Base-by-base conservation (phyloP, 1,140 invertebrate species). In the Tetramorium simillimum region DNA sequence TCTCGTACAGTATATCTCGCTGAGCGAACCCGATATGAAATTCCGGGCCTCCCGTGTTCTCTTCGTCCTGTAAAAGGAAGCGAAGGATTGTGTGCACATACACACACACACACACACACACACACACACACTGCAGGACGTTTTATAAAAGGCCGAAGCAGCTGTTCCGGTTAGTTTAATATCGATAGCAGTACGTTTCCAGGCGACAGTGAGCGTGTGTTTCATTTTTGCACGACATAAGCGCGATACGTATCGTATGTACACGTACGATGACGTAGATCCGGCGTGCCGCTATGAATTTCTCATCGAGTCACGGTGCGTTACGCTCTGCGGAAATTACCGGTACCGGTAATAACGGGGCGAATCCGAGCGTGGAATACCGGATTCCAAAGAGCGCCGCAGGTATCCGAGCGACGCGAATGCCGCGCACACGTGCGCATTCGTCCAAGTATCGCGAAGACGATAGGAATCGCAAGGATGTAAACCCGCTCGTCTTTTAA, bases 121-220 rank as follows among this genome's bases (percentile, higher is more conserved):
- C 43, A 33, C 33, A 33, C 33, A 33, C 3, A 21, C 28, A 18
- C 6, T 51, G 60, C 28, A 2, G 43, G 76, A 65, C 28, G n/a
- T 40, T 78, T 78, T 63, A 49, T 51, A 49, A 28, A 37, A 78
- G 24, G 24, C n/a, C 58, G 76, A 37, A 33, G 5, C 60, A 80
- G 40, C 60, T 80, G 43, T 67, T 80, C 43, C 76, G 60, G 21
- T 80, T 80, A 51, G 28, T 80, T 80, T 80, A 80, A 80, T 78
- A 80, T 80, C 76, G 60, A 78, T 49, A 21, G 40, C 43, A 16
- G 6, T 40, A 40, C 6, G n/a, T 63, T 28, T 16, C 28, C 60
- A 12, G 18, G 40, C 24, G 16, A 62, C 37, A 18, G 9, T 14
- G 24, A 7, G 28, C 51, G 51, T 0, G 43, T 12, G 28, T 51